These are phyloP conservation scores for Zosterops pallidus DNA, from an alignment of 2,113 vertebrate species.

Conservation along the genomic window DNA sequence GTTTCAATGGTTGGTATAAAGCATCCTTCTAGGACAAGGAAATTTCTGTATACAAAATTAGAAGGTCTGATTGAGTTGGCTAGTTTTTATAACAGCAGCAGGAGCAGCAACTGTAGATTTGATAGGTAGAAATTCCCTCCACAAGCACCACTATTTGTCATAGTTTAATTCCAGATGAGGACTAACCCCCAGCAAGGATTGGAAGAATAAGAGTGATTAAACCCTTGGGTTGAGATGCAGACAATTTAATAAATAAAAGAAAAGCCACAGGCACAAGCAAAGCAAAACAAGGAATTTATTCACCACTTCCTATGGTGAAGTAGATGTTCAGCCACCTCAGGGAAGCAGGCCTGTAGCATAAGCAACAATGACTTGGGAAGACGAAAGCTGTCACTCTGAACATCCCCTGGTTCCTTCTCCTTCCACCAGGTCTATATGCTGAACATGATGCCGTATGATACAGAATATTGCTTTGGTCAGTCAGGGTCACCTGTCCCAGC, in stretches of 20 bases:
- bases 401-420: neutral
- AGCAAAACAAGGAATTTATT: neutral
- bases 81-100: conserved; percentile 19
- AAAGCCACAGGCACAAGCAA: neutral
- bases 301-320: neutral
- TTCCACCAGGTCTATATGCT: neutral
- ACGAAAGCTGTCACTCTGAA: neutral
- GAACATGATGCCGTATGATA: neutral
- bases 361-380: neutral
- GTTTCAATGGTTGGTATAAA: conserved; percentile 23
- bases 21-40: neutral
- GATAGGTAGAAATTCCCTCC: conserved; percentile 16
- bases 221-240: neutral
- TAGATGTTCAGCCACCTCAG: neutral
- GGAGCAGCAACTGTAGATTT: conserved; percentile 2
- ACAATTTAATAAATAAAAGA: neutral
- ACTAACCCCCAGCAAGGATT: neutral
- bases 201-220: neutral
- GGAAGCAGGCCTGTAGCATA: neutral
- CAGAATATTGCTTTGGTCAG: neutral
- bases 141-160: neutral
- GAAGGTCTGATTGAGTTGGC: neutral
- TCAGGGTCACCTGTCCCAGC: fast-evolving
- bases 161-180: neutral
- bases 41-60: neutral